Base-by-base conservation (phyloP, 2,797 vertebrate genomes). In the Smutsia temminckii region DNA sequence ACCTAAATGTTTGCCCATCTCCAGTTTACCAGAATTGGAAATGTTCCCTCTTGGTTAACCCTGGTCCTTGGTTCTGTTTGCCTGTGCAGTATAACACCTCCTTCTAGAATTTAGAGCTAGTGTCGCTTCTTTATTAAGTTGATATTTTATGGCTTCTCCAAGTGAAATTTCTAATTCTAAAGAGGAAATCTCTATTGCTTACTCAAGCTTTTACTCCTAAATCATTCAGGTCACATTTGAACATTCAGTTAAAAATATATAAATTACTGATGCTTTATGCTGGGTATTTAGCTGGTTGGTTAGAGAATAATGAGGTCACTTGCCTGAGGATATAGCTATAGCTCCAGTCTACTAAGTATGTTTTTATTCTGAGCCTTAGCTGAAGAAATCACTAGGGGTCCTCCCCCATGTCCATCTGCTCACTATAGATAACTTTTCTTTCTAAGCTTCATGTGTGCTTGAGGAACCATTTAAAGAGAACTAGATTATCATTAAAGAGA, bases 341-440 rank as follows among this genome's bases (percentile, higher is more conserved):
- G 32, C 20, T 49, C 51, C 68, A 9, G 18, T 85, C 40, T 77
- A 37, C 53, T 77, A 57, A 61, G 14, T 79, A 37, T 53, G 20
- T 88, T 88, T 91, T 94, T 68, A 68, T 78, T 90, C 51, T 71
- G 69, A n/a, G 46, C 10, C 32, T 85, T 92, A n/a, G 29, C 63
- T 10, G 34, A 87, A 37, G 42, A 84, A 86, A 46, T 87, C 49
- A 77, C 55, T 66, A 21, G 14, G 74, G 13, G 69, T 20, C 32
- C 51, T 29, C n/a, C 23, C 13, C 3, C 21, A 0, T 74, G 49
- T 25, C 49, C n/a, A 11, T 6, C 20, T 51, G 14, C n/a, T 8
- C 46, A 68, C 23, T 77, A 20, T 16, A 61, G 74, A 23, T 29
- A 32, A 9, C 32, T 13, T 77, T 25, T 79, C 32, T 64, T 63